Evolutionary conservation across 2,113 vertebrate genomes (phyloP).

Genomic region (Procavia capensis): DNA sequence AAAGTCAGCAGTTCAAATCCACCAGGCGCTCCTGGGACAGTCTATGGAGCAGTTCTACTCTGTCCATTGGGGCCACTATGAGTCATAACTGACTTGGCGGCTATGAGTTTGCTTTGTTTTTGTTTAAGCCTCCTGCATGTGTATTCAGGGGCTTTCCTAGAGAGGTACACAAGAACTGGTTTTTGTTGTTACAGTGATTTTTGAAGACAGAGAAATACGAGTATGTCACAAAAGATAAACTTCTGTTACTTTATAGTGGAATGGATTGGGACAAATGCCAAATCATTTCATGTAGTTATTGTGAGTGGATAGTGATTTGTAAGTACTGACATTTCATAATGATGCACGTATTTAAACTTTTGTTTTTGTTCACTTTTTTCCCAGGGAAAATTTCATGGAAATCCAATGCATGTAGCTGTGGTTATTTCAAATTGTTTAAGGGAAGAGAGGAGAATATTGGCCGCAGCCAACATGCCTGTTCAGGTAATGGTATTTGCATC

Average conservation of each 20-base stretch:
- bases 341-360: background rate
- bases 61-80: too few relatives aligned
- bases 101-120: too few relatives aligned
- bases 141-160: background rate
- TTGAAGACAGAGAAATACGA: background rate
- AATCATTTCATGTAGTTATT: background rate
- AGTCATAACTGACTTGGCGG: too few relatives aligned
- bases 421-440: slow-evolving; percentile 95
- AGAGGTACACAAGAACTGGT: background rate
- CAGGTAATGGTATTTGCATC: slow-evolving; percentile 90
- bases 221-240: background rate
- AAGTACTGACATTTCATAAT: background rate
- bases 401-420: slow-evolving; percentile 92
- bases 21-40: too few relatives aligned
- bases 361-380: slow-evolving; percentile 63
- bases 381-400: slow-evolving; percentile 94
- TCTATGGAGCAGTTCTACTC: too few relatives aligned
- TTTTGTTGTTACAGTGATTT: background rate
- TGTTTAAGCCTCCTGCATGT: background rate
- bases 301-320: background rate
- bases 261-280: background rate
- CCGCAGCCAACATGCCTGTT: slow-evolving; percentile 93
- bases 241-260: background rate
- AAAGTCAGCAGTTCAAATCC: too few relatives aligned
- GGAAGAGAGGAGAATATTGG: slow-evolving; percentile 95